A percentile compares a stretch with the other conserved stretches of the same genome.
phyloP scores from a whole-genome alignment of 2,113 vertebrate genomes.

The Solea solea region DNA sequence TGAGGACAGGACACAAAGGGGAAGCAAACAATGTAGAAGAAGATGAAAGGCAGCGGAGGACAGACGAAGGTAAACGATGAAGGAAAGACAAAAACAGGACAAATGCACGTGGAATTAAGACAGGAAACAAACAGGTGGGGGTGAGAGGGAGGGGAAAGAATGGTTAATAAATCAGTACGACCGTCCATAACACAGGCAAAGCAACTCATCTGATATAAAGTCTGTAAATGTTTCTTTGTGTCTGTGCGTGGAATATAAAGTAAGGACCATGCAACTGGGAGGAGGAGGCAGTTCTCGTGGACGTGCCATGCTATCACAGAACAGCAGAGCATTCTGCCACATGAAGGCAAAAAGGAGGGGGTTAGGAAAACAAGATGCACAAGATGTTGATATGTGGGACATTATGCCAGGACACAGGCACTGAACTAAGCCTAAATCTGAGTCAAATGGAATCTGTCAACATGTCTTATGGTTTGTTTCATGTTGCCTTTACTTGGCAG shows the following conservation, averaged over 20 bases:
- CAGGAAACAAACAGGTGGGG: constrained; percentile 16
- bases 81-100: constrained; percentile 6
- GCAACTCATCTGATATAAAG: constrained; percentile 6
- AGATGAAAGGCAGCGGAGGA: neutral
- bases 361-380: constrained; percentile 60
- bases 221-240: constrained; percentile 33
- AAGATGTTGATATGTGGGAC: constrained; percentile 44
- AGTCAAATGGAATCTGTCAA: constrained; percentile 53
- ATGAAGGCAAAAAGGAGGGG: constrained; percentile 63
- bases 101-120: constrained; percentile 7
- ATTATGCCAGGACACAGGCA: constrained; percentile 57
- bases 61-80: neutral
- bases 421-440: constrained; percentile 35
- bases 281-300: constrained; percentile 37
- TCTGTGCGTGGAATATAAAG: constrained; percentile 55
- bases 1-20: constrained; percentile 2
- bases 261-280: constrained; percentile 72
- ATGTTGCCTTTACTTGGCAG: neutral
- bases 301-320: constrained; percentile 73
- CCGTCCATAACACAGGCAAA: neutral
- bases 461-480: neutral
- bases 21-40: neutral
- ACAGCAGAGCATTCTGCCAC: constrained; percentile 56
- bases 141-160: neutral
- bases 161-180: constrained; percentile 10